Conservation (phyloP, 1,140 invertebrate genomes). For the Cydia amplana region DNA sequence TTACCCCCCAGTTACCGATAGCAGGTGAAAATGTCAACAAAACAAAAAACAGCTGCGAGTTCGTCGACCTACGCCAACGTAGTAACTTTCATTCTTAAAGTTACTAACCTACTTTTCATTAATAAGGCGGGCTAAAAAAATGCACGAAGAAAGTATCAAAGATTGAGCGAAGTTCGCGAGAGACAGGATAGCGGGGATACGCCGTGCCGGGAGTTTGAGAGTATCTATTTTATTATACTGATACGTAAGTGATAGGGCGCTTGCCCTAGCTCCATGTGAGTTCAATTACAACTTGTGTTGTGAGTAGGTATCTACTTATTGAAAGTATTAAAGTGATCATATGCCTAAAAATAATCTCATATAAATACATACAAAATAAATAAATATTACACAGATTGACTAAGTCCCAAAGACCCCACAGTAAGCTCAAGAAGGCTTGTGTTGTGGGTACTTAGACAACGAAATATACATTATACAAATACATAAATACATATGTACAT, state of each 20-base stretch:
- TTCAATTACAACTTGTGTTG: too few relatives aligned
- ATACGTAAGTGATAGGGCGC: not conserved
- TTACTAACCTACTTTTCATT: slow-evolving; percentile 80
- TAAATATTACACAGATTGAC: too few relatives aligned
- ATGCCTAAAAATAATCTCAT: too few relatives aligned
- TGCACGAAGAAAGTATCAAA: slow-evolving; percentile 79
- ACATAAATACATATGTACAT: too few relatives aligned
- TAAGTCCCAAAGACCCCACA: too few relatives aligned
- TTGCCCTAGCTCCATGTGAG: too few relatives aligned
- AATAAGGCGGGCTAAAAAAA: slow-evolving; percentile 79
- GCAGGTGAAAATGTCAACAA: slow-evolving; percentile 51
- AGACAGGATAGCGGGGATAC: slow-evolving; percentile 50
- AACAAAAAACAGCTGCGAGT: slow-evolving; percentile 75
- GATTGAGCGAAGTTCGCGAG: slow-evolving; percentile 72
- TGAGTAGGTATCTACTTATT: too few relatives aligned
- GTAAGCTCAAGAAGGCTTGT: too few relatives aligned
- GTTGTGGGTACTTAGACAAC: too few relatives aligned
- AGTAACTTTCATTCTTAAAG: slow-evolving; percentile 79
- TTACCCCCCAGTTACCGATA: not conserved
- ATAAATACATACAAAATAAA: too few relatives aligned
- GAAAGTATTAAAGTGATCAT: too few relatives aligned
- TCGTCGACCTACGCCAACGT: slow-evolving; percentile 75
- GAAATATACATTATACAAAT: too few relatives aligned
- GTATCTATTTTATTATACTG: not conserved
- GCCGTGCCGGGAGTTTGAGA: slow-evolving; percentile 28